Base-by-base conservation (phyloP, 2,113 vertebrate species). In the Aleadryas rufinucha region DNA sequence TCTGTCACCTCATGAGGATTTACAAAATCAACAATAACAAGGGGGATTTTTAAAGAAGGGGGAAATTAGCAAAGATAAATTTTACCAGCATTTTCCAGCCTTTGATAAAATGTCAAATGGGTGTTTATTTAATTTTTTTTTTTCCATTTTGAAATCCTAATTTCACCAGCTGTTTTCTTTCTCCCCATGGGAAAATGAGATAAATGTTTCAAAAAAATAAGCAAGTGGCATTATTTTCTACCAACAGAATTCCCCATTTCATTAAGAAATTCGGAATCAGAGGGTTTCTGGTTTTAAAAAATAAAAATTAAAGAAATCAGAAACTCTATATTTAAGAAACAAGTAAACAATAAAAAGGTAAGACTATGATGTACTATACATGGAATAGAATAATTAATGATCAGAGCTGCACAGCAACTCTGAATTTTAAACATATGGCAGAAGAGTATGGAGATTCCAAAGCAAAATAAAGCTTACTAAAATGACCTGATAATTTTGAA, bases 21-120 rank as follows among this genome's bases (percentile, higher is more conserved):
- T 84, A 49, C 13, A 83, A 42, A 80, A 69, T 90, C 70, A 77
- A 44, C 23, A 77, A 37, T 24, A 91, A 65, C 41, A 72, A 76
- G 42, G 33, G 13, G 28, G 50, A 69, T 63, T 42, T 88, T 80
- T 93, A 66, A 90, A 77, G 41, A 89, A 76, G n/a, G 9, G 6
- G 23, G 80, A 45, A 91, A 83, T 42, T 64, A 61, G 37, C 7
- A 31, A 87, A 90, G 63, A 89, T n/a, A 31, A 89, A 82, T 84
- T 90, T 87, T 68, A 64, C 27, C 42, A 81, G 33, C 18, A 64
- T 84, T 95, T 92, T 52, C 7, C 64, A 92, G 76, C 28, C 95
- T 95, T 92, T 86, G 79, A 86, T 74, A 95, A 95, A 96, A 96
- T 78, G 59, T 83, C 84, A 90, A 88, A 83, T 83, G 59, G 23